phyloP scores from a whole-genome alignment of 2,888 invertebrate species.

The Hydrotaea cyrtoneurina region DNA sequence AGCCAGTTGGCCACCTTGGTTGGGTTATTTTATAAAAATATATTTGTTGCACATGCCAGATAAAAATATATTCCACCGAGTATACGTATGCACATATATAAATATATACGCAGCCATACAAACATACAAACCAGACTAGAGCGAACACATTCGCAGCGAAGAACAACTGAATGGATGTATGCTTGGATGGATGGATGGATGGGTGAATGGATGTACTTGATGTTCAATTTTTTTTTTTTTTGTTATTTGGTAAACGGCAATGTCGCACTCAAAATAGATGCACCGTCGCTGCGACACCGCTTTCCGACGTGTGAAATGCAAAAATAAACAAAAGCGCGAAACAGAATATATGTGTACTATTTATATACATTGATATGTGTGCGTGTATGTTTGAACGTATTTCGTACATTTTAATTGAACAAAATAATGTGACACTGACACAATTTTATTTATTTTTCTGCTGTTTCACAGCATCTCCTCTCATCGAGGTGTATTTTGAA shows the following conservation, averaged over 20 bases:
- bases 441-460: conserved; percentile 46
- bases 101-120: background rate
- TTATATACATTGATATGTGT: background rate
- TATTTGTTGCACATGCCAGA: too few species aligned
- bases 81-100: too few species aligned
- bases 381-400: conserved; percentile 8
- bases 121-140: background rate
- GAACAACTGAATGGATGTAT: background rate
- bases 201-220: conserved; percentile 47
- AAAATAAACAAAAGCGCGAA: conserved; percentile 20
- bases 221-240: conserved; percentile 48
- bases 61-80: too few species aligned
- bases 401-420: conserved; percentile 50
- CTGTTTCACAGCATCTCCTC: conserved; percentile 20
- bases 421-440: conserved; percentile 66
- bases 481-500: conserved; percentile 6
- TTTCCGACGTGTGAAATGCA: background rate
- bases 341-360: background rate
- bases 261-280: conserved; percentile 57
- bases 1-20: too few species aligned
- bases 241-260: conserved; percentile 63
- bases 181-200: background rate
- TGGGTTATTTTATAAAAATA: too few species aligned
- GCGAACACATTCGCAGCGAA: background rate
- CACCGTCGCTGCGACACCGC: background rate